phyloP scores from a whole-genome alignment of 2,113 vertebrate genomes.

The Pseudorectes ferrugineus region DNA sequence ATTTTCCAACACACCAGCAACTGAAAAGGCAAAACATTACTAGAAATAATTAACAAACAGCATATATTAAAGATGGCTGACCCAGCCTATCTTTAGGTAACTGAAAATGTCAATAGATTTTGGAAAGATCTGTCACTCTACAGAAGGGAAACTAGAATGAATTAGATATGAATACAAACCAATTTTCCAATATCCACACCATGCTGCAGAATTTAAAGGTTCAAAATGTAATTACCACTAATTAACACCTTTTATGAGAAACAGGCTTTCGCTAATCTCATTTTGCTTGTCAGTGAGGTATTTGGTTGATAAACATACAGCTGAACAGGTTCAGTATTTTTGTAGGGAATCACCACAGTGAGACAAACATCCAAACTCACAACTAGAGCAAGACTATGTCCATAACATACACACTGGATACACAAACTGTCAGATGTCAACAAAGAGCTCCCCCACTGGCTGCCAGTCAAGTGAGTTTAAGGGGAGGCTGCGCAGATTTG shows the following conservation, averaged over 20 bases:
- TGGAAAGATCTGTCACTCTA: not conserved
- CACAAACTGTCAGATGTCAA: not conserved
- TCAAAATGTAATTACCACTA: not conserved
- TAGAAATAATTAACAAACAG: not conserved
- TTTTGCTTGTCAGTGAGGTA: not conserved
- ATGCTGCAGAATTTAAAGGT: not conserved
- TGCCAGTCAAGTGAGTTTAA: not conserved
- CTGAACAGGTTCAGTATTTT: not conserved
- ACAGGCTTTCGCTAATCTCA: not conserved
- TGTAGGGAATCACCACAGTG: accelerated
- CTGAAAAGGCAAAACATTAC: not conserved
- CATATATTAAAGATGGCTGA: not conserved
- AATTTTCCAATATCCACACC: not conserved
- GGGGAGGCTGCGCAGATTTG: not conserved
- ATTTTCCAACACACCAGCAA: not conserved
- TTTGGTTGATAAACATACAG: not conserved
- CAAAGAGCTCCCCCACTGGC: not conserved
- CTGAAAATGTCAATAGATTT: not conserved
- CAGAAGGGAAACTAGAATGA: not conserved
- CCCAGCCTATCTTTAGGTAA: not conserved
- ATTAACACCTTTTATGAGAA: not conserved
- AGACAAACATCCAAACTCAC: not conserved
- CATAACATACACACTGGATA: not conserved
- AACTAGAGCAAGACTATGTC: not conserved
- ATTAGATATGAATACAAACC: not conserved